These are phyloP conservation scores for Drosophila seclusa DNA, from an alignment of 2,888 invertebrate genomes.

Conservation along the genomic window DNA sequence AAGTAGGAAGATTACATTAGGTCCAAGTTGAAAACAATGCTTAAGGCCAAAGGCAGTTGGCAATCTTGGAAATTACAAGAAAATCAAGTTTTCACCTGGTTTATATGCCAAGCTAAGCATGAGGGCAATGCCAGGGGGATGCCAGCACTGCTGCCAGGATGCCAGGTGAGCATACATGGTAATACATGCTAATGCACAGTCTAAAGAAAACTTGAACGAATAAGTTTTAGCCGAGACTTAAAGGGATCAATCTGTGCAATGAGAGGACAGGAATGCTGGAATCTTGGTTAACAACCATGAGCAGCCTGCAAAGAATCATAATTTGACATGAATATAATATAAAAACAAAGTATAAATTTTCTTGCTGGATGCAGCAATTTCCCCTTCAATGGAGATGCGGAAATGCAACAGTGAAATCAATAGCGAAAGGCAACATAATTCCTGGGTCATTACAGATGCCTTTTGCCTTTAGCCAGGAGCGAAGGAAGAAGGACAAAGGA, in stretches of 20 bases:
- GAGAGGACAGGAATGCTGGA: not conserved
- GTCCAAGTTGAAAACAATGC: no score
- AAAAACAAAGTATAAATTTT: not conserved
- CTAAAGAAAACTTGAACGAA: not conserved
- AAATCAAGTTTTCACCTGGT: not conserved
- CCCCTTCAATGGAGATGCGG: slow-evolving; percentile 36
- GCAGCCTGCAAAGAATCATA: not conserved
- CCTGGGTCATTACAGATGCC: slow-evolving; percentile 1
- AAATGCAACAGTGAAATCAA: slow-evolving; percentile 43
- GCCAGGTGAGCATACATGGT: no score
- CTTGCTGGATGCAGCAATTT: slow-evolving; percentile 35
- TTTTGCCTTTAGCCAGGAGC: slow-evolving; percentile 6
- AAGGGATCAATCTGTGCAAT: not conserved
- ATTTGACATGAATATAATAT: not conserved
- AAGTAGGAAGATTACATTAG: not conserved
- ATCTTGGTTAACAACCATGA: not conserved
- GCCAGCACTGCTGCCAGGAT: not conserved
- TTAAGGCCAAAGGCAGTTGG: not conserved
- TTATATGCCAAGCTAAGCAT: not conserved
- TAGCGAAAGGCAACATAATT: slow-evolving; percentile 13
- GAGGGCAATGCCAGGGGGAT: not conserved
- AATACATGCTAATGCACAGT: not conserved
- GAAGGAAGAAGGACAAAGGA: not conserved
- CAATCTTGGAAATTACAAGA: not conserved
- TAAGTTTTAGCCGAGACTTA: not conserved